phyloP scores from a whole-genome alignment of 2,113 vertebrate genomes.

The Cynocephalus volans region DNA sequence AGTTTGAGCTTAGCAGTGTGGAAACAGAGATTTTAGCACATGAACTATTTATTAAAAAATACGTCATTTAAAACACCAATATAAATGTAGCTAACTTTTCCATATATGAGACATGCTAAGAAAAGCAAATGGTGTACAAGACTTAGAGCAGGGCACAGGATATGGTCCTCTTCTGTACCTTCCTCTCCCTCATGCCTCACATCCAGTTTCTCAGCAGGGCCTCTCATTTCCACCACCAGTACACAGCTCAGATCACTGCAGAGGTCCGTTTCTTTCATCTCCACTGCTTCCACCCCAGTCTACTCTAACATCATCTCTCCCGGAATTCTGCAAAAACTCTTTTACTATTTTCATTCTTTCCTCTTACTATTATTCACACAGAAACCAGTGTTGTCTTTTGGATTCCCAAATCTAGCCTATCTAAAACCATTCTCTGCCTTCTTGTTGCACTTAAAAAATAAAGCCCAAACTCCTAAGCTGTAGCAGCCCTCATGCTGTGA shows the following conservation, averaged over 20 bases:
- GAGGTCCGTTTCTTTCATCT: neutral
- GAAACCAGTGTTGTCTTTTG: neutral
- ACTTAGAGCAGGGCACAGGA: neutral
- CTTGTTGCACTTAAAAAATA: neutral
- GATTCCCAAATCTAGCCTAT: neutral
- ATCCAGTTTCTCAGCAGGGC: neutral
- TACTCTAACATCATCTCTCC: neutral
- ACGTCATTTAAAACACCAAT: neutral
- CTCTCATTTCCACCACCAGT: neutral
- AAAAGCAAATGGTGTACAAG: neutral
- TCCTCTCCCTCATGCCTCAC: neutral
- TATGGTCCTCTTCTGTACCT: neutral
- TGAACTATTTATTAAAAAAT: neutral
- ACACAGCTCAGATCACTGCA: neutral
- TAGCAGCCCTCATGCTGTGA: neutral
- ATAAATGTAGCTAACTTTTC: constrained; percentile 27
- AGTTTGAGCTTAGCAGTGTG: neutral
- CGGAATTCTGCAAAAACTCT: neutral
- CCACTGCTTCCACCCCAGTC: neutral
- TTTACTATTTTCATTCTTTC: neutral
- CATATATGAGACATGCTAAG: neutral
- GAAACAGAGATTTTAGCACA: neutral
- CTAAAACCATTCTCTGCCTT: neutral
- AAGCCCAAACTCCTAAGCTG: neutral
- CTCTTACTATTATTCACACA: neutral